phyloP scores from a whole-genome alignment of 2,797 vertebrate genomes.

The Octomys mimax region DNA sequence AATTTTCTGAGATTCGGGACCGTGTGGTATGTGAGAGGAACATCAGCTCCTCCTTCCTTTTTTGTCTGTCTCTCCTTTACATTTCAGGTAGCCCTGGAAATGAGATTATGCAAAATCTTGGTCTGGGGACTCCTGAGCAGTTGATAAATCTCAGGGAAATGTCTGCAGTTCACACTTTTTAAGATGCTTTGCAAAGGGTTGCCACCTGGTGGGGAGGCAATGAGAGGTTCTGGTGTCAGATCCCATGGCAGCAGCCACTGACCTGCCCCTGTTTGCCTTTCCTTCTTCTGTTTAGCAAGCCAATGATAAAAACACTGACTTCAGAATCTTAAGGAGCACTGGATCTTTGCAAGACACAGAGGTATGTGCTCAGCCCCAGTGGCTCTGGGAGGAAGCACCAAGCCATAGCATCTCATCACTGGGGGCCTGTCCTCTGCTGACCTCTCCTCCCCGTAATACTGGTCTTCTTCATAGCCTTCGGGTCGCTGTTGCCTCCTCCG shows the following conservation, averaged over 20 bases:
- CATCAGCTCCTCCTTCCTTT: neutral
- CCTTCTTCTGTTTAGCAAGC: constrained; percentile 77
- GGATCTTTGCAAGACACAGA: constrained; percentile 69
- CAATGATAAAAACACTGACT: constrained; percentile 72
- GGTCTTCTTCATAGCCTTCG: constrained; percentile 75
- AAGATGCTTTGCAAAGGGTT: constrained; percentile 38
- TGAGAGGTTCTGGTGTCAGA: neutral
- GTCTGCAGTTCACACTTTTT: neutral
- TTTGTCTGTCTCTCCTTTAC: neutral
- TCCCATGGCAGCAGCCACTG: neutral
- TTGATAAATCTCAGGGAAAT: neutral
- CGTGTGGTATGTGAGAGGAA: constrained; percentile 67
- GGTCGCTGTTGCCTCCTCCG: constrained; percentile 84
- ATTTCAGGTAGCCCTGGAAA: neutral
- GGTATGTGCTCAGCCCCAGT: constrained; percentile 45
- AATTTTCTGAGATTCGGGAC: constrained; percentile 75
- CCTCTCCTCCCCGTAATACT: neutral
- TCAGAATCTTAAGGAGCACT: constrained; percentile 73
- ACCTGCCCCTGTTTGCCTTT: constrained; percentile 15
- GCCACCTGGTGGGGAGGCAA: neutral
- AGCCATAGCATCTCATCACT: neutral
- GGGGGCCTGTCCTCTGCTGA: neutral
- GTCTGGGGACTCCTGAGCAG: neutral
- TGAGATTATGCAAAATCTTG: neutral
- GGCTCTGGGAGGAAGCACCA: neutral